Conservation (phyloP, 2,797 vertebrate species). For the Dendrocincla fuliginosa region DNA sequence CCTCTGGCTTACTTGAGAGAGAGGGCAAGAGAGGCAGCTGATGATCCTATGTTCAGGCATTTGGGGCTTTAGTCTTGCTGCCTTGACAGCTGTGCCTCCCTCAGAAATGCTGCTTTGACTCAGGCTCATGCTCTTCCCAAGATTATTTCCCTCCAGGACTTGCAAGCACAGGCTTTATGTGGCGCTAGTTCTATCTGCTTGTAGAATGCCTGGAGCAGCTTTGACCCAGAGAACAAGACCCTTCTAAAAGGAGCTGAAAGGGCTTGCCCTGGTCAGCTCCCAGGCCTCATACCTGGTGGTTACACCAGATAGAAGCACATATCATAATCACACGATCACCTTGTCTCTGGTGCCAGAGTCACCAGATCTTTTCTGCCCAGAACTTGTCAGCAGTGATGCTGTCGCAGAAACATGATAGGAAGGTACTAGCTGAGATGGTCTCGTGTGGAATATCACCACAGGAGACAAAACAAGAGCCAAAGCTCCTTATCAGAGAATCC, state of each 20-base stretch:
- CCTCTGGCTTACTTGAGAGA: background rate
- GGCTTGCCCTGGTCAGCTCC: background rate
- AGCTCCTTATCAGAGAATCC: background rate
- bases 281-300: background rate
- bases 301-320: background rate
- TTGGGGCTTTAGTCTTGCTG: background rate
- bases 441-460: background rate
- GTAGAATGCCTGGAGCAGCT: background rate
- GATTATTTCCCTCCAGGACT: background rate
- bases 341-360: background rate
- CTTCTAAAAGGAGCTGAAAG: background rate
- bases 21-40: background rate
- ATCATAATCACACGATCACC: background rate
- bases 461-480: background rate
- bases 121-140: background rate
- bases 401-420: background rate
- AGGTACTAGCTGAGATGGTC: background rate
- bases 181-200: background rate
- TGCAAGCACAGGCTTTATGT: background rate
- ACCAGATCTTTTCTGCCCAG: background rate
- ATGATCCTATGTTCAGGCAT: too few relatives aligned
- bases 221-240: background rate
- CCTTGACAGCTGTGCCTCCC: background rate
- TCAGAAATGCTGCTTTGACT: background rate
- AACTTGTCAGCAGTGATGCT: background rate